Evolutionary conservation across 2,113 vertebrate species (phyloP), one percentile per base, ranked within the genome.

Genomic region (Globicephala melas): DNA sequence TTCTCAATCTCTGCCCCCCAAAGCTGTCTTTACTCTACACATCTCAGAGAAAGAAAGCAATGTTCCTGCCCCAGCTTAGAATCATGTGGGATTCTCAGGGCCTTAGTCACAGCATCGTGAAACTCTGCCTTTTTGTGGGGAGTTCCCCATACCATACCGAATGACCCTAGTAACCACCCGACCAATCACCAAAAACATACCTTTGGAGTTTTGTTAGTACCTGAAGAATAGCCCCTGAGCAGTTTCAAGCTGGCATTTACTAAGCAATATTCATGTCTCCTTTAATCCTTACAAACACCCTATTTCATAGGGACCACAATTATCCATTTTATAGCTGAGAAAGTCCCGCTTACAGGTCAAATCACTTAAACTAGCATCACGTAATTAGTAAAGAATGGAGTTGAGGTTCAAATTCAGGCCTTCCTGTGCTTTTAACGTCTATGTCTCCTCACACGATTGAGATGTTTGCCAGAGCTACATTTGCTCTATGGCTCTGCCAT

Each of bases 241-340:
- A 53, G 44, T 58, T 58, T 80, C 15, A 70, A 58, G 18, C 63
- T 92, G 11, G 1, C 15, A 90, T 55, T 94, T 86, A 44, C 17
- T 76, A 33, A 87, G 1, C 18, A 73, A 44, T 73, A 47, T 65
- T 53, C 21, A 62, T n/a, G 20, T 76, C 50, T 79, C 47, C 74
- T 87, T 83, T 84, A 88, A 60, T 55, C 9, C 36, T 71, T n/a
- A 31, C 0, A n/a, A 7, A 67, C 31, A 85, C 8, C 2, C 14
- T 65, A 44, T 28, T 87, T 31, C 50, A 17, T 13, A 77, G 25
- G 6, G 36, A 14, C 58, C 36, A 53, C 1, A 50, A 2, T 41
- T 31, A 70, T 60, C 31, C 65, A 85, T 80, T 87, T 90, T 53
- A 20, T 41, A 88, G 38, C n/a, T 62, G 14, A 88, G 84, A 73